phyloP scores from a whole-genome alignment of 2,888 invertebrate species.

The Nephrotoma appendiculata region DNA sequence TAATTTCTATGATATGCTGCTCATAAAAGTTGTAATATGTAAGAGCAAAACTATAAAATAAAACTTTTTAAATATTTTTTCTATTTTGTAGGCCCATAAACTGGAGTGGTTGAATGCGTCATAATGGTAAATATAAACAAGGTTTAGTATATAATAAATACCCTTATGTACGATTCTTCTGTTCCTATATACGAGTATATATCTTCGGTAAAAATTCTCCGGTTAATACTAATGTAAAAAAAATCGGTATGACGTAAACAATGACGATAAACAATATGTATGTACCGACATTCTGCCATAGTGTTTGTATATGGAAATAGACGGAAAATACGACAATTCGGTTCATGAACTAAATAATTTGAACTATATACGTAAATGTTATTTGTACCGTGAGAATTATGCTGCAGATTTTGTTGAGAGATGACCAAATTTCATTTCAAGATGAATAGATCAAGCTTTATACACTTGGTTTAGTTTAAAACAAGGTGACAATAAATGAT shows the following conservation, averaged over 20 bases:
- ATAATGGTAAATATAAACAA: neutral
- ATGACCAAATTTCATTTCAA: no score
- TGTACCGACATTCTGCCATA: neutral
- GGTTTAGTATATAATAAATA: no score
- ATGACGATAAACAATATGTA: neutral
- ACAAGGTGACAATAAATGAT: no score
- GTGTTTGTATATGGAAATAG: neutral
- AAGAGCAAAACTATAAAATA: no score
- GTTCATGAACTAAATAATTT: neutral
- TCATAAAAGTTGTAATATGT: no score
- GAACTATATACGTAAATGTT: neutral
- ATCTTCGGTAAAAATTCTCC: neutral
- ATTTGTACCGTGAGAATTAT: no score
- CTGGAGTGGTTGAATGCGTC: neutral
- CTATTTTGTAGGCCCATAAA: neutral
- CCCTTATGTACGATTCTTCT: no score
- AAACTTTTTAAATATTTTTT: no score
- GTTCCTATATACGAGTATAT: no score
- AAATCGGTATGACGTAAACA: neutral
- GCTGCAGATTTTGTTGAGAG: no score
- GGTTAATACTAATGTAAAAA: neutral
- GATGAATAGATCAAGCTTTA: no score
- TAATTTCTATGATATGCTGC: neutral
- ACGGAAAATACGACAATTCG: neutral
- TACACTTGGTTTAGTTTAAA: no score